These are phyloP conservation scores for Piaya cayana DNA, from an alignment of 2,113 vertebrate species.

Conservation along the genomic window DNA sequence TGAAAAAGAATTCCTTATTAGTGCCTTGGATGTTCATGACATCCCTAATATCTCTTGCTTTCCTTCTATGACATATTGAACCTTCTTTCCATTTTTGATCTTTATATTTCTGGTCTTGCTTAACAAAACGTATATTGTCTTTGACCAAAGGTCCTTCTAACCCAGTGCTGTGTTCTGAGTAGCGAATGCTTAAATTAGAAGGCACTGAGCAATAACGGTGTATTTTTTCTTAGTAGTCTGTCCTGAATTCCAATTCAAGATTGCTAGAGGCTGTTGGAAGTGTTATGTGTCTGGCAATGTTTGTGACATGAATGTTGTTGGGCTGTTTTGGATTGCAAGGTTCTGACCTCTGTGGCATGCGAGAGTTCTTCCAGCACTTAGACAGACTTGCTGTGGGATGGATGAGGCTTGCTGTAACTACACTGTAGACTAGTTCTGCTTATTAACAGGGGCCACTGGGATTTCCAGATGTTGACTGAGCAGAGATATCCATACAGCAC, in stretches of 20 bases:
- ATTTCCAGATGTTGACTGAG: background rate
- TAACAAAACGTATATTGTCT: background rate
- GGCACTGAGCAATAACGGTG: background rate
- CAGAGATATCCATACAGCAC: background rate
- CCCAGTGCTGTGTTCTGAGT: background rate
- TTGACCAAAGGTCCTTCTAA: background rate
- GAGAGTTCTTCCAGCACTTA: background rate
- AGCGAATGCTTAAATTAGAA: background rate
- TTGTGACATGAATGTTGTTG: background rate
- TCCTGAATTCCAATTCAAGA: background rate
- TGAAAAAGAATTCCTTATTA: background rate
- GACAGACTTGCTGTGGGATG: background rate
- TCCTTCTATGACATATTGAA: background rate
- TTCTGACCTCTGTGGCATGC: background rate
- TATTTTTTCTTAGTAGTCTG: background rate
- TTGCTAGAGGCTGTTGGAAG: background rate
- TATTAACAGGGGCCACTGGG: background rate
- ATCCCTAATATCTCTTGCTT: background rate
- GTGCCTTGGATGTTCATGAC: background rate
- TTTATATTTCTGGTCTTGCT: background rate
- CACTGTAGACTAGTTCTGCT: background rate
- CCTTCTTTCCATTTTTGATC: background rate
- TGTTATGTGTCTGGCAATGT: background rate
- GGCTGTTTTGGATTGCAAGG: background rate
- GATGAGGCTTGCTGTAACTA: background rate